Evolutionary conservation across 2,113 vertebrate species (phyloP).

Genomic region (Marcusenius ussheri): DNA sequence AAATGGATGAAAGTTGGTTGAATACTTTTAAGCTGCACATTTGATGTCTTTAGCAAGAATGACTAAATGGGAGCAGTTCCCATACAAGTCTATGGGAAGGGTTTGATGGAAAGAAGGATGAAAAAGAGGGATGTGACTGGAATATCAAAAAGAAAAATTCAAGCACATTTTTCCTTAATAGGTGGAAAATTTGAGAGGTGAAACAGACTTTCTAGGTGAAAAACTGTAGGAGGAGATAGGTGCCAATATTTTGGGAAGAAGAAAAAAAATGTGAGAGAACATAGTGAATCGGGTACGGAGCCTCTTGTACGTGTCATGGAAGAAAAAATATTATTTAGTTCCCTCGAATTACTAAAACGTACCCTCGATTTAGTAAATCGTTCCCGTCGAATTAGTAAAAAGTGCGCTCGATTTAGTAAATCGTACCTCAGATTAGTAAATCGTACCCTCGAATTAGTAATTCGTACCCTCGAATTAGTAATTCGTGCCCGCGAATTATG

Average conservation of each 20-base stretch:
- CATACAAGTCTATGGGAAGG: not conserved
- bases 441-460: no score
- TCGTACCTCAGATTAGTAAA: no score
- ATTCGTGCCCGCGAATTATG: no score
- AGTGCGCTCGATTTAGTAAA: no score
- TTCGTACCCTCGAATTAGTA: no score
- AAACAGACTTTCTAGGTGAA: not conserved
- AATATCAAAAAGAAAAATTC: not conserved
- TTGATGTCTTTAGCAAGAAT: not conserved
- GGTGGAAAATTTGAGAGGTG: not conserved
- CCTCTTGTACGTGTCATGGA: no score
- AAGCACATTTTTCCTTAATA: not conserved
- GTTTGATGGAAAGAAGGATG: not conserved
- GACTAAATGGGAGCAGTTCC: not conserved
- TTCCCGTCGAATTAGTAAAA: no score
- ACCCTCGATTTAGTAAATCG: no score
- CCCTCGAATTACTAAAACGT: no score
- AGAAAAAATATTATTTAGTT: no score
- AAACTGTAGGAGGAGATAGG: not conserved
- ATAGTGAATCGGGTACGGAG: not conserved
- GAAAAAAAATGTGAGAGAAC: not conserved
- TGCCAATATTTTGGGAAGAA: not conserved
- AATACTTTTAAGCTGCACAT: not conserved
- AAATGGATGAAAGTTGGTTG: not conserved
- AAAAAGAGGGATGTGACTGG: not conserved